Base-by-base conservation (phyloP, 2,888 invertebrate genomes). In the Papilio elwesi region DNA sequence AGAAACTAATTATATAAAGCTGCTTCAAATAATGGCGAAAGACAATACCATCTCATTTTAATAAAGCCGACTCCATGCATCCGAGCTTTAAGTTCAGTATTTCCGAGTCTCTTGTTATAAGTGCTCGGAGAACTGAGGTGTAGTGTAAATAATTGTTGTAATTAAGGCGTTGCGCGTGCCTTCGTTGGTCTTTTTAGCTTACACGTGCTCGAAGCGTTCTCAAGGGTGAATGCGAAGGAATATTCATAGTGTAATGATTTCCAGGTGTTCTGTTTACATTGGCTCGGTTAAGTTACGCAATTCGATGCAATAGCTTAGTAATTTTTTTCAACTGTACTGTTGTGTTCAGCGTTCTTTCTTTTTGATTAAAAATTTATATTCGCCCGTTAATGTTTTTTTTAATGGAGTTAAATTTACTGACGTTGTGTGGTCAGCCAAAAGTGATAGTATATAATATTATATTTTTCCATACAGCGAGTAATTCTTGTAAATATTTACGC, bases 101-200 rank as follows among this genome's bases (percentile, higher is more conserved):
- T 47, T 48, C 53, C 62, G 52, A 62, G 67, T 43, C 48, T 53
- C 71, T 67, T 6, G 67, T 71, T 67, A 71, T 36, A 47, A 55
- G 63, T 12, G 4, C 49, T 51, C 66, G 16, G 65, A 16, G 38
- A 36, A 57, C 48, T 43, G 62, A 67, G 55, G 70, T 65, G 65
- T 67, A 38, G 67, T 67, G 71, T 67, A 71, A 71, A 67, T 67
- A 67, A 71, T 67, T 59, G 16, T 66, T 52, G 15, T 67, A 67
- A 71, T 71, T 71, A 71, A 67, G 71, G 71, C 7, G 47, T 71
- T 67, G 67, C 59, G 52, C 71, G 71, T 67, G 71, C 52, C 71
- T 12, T 49, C 47, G 59, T 62, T 71, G 13, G 38, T 38, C 47
- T 62, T 71, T 71, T 52, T 51, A 53, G 15, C 55, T 51, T 51